A percentile compares a stretch with the other conserved stretches of the same genome.
Evolutionary conservation across 2,888 invertebrate genomes (phyloP).

Genomic region (Protodeltote pygarga): DNA sequence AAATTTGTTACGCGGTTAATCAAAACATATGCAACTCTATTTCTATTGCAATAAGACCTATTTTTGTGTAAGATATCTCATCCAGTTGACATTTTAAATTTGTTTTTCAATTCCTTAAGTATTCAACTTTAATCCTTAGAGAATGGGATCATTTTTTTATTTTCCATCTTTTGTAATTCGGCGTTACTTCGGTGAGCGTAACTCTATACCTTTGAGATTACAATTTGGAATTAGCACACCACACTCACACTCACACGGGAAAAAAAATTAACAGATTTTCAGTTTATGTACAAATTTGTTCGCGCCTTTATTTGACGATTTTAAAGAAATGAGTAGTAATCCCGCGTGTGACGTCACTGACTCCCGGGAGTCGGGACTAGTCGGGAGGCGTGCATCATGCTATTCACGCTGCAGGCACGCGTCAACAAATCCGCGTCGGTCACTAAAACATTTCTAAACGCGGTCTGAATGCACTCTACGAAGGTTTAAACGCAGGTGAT

Average conservation of each 20-base stretch:
- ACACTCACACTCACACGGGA: no score
- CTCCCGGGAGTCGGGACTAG: not conserved
- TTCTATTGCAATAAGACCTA: fast-evolving
- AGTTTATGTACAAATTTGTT: constrained; percentile 15
- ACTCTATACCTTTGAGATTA: constrained; percentile 42
- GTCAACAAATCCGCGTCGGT: no score
- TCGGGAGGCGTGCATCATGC: not conserved
- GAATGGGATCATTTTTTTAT: constrained; percentile 38
- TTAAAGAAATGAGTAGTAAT: no score
- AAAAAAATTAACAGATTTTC: constrained; percentile 32
- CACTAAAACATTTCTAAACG: no score
- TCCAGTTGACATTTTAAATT: not conserved
- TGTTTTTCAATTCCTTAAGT: constrained; percentile 16
- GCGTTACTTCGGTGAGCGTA: constrained; percentile 41
- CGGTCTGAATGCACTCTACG: no score
- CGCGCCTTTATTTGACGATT: no score
- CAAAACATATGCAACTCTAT: not conserved
- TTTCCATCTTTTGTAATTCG: constrained; percentile 35
- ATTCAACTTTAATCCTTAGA: constrained; percentile 38
- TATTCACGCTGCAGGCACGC: no score
- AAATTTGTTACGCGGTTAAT: not conserved
- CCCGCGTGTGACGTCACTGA: not conserved
- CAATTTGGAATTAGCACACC: constrained; percentile 41
- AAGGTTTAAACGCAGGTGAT: no score
- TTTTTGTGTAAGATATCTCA: not conserved